Evolutionary conservation across 2,113 vertebrate species (phyloP).

Genomic region (Paratilapia polleni): DNA sequence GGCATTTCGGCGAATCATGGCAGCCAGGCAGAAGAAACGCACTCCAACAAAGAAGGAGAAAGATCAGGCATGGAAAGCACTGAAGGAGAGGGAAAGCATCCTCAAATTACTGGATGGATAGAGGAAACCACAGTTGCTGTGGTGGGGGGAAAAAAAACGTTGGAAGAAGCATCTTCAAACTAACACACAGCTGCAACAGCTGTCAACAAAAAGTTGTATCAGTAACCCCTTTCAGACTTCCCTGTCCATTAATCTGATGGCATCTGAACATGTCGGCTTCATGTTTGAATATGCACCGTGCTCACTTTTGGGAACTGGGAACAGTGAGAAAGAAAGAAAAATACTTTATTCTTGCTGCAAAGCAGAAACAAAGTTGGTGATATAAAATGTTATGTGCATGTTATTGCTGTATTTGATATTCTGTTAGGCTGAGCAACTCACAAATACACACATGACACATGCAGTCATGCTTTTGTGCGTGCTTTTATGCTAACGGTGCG

Average conservation of each 20-base stretch:
- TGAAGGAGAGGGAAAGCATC: conserved; percentile 97
- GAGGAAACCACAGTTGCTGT: background rate
- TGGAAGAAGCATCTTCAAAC: background rate
- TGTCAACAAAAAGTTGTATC: background rate
- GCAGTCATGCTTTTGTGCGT: background rate
- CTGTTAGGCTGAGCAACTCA: background rate
- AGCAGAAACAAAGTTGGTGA: background rate
- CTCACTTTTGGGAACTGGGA: background rate
- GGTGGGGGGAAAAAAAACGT: background rate
- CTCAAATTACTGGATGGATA: conserved; percentile 93
- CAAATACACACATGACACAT: background rate
- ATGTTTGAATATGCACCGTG: background rate
- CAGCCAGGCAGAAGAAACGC: conserved; percentile 96
- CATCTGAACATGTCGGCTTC: background rate
- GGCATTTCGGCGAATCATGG: conserved; percentile 99
- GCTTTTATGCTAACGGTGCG: background rate
- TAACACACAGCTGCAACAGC: background rate
- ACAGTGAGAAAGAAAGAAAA: background rate
- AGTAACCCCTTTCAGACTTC: background rate
- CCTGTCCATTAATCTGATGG: background rate
- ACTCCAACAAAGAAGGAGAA: conserved; percentile 98
- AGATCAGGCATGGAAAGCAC: conserved; percentile 96
- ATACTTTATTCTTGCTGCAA: background rate
- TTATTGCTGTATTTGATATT: background rate
- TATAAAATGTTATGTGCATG: background rate